Conservation (phyloP, 2,797 vertebrate species). For the Enteromius mattozi region DNA sequence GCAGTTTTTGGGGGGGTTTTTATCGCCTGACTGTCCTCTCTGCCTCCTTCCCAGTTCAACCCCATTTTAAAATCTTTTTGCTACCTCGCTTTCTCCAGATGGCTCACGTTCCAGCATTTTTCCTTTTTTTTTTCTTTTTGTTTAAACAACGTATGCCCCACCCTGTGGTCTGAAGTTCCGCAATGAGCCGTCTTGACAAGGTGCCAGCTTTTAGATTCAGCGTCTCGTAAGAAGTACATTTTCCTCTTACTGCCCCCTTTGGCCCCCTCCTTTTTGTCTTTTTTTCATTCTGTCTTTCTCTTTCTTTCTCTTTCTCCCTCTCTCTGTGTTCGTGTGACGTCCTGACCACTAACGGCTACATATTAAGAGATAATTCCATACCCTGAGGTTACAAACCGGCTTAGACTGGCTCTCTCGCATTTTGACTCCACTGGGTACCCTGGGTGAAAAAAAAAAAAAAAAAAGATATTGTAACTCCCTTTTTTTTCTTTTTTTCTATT, state of each 20-base stretch:
- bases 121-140: constrained; percentile 65
- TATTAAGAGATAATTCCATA: constrained; percentile 88
- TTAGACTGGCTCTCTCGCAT: constrained; percentile 83
- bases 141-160: constrained; percentile 76
- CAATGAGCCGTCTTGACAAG: constrained; percentile 76
- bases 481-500: constrained; percentile 76
- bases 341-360: constrained; percentile 83
- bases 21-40: constrained; percentile 27
- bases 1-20: constrained; percentile 8
- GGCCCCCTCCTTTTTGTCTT: constrained; percentile 50
- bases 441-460: constrained; percentile 76
- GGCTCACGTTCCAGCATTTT: constrained; percentile 74
- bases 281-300: constrained; percentile 39
- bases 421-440: constrained; percentile 80
- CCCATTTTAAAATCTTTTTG: constrained; percentile 73
- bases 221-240: constrained; percentile 73
- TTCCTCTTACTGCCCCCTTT: constrained; percentile 73
- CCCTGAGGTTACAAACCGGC: constrained; percentile 90
- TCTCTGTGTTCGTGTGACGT: constrained; percentile 74
- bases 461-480: constrained; percentile 66
- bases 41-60: constrained; percentile 62
- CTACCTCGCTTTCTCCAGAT: constrained; percentile 73
- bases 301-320: constrained; percentile 38
- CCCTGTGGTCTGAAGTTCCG: constrained; percentile 81
- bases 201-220: constrained; percentile 76